A percentile compares a stretch with the other conserved stretches of the same genome.
Evolutionary conservation across 2,113 vertebrate genomes (phyloP).

Genomic region (Etheostoma cragini): DNA sequence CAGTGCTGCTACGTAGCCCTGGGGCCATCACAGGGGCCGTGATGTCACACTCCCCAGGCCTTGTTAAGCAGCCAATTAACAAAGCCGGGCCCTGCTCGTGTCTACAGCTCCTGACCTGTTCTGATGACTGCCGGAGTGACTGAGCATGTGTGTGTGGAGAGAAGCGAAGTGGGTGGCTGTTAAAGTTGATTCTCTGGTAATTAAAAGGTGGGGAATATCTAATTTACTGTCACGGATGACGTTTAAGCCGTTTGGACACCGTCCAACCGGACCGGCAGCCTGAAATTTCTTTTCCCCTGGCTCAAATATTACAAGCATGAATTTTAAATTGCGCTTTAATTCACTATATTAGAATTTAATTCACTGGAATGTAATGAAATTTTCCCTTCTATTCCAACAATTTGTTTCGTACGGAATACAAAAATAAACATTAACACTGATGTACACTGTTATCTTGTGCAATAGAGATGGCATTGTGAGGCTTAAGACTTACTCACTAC

Average conservation of each 20-base stretch:
- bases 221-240: slow-evolving; percentile 57
- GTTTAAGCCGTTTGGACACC: slow-evolving; percentile 45
- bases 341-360: not conserved
- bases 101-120: slow-evolving; percentile 66
- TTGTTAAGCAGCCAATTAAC: slow-evolving; percentile 81
- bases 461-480: not conserved
- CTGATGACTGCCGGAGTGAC: slow-evolving; percentile 56
- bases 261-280: slow-evolving; percentile 23
- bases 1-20: slow-evolving; percentile 55
- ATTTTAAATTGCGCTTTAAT: slow-evolving; percentile 17
- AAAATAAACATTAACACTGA: not conserved
- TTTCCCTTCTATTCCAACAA: not conserved
- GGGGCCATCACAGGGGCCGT: slow-evolving; percentile 61
- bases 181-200: slow-evolving; percentile 57
- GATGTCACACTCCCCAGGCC: slow-evolving; percentile 68
- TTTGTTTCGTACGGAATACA: not conserved
- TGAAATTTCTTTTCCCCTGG: not conserved
- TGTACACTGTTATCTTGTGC: not conserved
- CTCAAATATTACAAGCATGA: slow-evolving; percentile 25
- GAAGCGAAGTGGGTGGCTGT: slow-evolving; percentile 29
- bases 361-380: slow-evolving; percentile 2
- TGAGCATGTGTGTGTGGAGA: slow-evolving; percentile 12
- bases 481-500: not conserved
- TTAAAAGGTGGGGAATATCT: slow-evolving; percentile 68
- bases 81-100: slow-evolving; percentile 52